Evolutionary conservation across 2,888 invertebrate genomes (phyloP).

Genomic region (Anticlea derivata): DNA sequence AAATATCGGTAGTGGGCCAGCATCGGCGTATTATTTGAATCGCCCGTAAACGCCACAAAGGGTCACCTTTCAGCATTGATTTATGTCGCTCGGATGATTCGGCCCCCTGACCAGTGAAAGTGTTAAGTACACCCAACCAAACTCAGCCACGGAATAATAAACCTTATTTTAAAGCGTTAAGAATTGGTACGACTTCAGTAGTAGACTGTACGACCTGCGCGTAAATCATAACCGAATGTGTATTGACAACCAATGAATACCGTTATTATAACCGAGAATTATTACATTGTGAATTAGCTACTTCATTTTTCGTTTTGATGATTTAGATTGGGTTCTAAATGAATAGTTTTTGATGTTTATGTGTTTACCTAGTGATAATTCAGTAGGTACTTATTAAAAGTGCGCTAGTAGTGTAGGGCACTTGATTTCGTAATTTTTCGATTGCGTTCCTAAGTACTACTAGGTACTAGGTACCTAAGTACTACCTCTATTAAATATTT

Average conservation of each 20-base stretch:
- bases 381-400: too few species aligned
- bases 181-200: constrained; percentile 6
- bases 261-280: constrained; percentile 59
- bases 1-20: constrained; percentile 33
- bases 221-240: constrained; percentile 72
- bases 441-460: too few species aligned
- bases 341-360: too few species aligned
- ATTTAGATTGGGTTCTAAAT: too few species aligned
- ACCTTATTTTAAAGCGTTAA: constrained; percentile 25
- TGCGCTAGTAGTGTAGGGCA: too few species aligned
- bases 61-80: constrained; percentile 64
- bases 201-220: constrained; percentile 39
- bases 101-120: constrained; percentile 60
- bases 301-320: constrained; percentile 15
- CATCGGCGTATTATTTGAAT: constrained; percentile 55
- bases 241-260: constrained; percentile 79
- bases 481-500: too few species aligned
- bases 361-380: too few species aligned
- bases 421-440: too few species aligned
- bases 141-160: constrained; percentile 1
- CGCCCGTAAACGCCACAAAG: constrained; percentile 58
- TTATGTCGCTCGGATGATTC: constrained; percentile 62
- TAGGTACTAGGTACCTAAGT: too few species aligned
- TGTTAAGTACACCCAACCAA: constrained; percentile 50
- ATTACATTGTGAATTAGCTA: constrained; percentile 43